Percentiles rank a stretch among this genome's conserved stretches.
phyloP scores from a whole-genome alignment of 2,113 vertebrate genomes.

The Pithys albifrons region DNA sequence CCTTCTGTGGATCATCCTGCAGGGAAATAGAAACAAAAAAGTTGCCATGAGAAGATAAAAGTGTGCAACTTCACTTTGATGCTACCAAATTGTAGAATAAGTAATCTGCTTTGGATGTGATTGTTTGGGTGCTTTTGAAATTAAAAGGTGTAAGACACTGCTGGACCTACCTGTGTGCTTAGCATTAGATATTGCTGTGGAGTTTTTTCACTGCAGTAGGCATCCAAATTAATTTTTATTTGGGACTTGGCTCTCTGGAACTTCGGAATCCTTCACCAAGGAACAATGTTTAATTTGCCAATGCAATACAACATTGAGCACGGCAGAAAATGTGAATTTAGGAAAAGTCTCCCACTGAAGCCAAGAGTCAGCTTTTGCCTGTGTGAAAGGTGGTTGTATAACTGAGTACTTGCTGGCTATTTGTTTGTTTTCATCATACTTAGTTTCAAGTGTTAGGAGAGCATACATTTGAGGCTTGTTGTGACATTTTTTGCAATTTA shows the following conservation, averaged over 20 bases:
- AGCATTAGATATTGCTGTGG: not conserved
- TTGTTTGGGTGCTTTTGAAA: not conserved
- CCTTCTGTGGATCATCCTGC: not conserved
- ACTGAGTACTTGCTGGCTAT: not conserved
- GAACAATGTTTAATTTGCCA: not conserved
- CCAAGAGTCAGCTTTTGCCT: not conserved
- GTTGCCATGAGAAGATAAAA: not conserved
- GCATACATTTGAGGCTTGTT: not conserved
- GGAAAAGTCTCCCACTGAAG: not conserved
- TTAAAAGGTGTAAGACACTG: not conserved
- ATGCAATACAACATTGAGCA: not conserved
- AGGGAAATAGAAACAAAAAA: not conserved
- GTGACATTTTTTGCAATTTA: not conserved
- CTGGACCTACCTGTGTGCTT: not conserved
- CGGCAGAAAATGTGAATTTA: not conserved
- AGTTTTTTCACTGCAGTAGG: not conserved
- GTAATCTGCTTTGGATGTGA: not conserved
- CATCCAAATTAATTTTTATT: not conserved
- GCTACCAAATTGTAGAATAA: not conserved
- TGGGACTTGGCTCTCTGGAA: not conserved
- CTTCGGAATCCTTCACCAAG: not conserved
- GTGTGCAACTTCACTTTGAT: not conserved
- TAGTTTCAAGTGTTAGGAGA: not conserved
- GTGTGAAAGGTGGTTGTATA: not conserved
- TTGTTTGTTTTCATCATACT: conserved; percentile 12